These are phyloP conservation scores for Dryas iulia DNA, from an alignment of 1,140 invertebrate genomes.

Conservation along the genomic window DNA sequence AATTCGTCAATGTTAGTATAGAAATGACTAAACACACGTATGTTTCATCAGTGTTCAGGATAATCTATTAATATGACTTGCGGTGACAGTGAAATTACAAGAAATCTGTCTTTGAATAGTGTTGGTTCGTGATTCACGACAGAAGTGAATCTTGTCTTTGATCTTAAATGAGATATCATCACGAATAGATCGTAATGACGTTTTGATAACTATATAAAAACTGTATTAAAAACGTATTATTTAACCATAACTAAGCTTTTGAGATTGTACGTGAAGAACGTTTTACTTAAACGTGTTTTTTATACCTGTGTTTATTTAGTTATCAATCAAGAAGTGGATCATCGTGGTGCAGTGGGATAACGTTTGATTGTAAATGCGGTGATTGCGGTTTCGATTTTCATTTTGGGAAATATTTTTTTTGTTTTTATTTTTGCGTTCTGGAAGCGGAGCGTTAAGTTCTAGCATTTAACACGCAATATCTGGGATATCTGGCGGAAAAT, in stretches of 20 bases:
- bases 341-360: too few species aligned
- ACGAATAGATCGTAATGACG: neutral
- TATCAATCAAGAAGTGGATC: too few species aligned
- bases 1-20: too few species aligned
- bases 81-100: neutral
- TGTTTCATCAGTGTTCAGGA: neutral
- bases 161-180: neutral
- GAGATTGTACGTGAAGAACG: too few species aligned
- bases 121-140: slow-evolving; percentile 4
- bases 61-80: slow-evolving; percentile 3
- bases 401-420: too few species aligned
- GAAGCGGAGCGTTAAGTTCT: too few species aligned
- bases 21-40: neutral
- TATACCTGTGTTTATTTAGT: too few species aligned
- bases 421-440: neutral
- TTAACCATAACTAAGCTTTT: neutral
- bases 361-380: neutral
- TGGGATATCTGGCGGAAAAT: too few species aligned
- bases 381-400: neutral
- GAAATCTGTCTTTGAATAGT: slow-evolving; percentile 1
- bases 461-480: too few species aligned
- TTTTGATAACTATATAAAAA: neutral
- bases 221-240: neutral
- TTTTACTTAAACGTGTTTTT: too few species aligned
- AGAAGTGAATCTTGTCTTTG: neutral